Base-by-base conservation (phyloP, 2,113 vertebrate species). In the Lepus americanus region DNA sequence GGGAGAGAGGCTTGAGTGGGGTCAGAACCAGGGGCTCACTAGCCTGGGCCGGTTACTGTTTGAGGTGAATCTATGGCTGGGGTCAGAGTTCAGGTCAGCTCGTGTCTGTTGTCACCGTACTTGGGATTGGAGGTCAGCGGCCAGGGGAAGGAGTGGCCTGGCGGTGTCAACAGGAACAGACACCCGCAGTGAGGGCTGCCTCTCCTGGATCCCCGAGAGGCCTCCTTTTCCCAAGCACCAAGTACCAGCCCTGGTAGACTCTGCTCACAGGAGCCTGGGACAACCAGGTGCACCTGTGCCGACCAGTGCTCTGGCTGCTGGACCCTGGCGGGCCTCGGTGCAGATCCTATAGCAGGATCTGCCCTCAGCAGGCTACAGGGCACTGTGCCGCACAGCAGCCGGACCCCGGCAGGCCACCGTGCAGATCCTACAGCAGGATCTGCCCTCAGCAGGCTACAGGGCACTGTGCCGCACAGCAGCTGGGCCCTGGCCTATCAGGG, bases 241-340 rank as follows among this genome's bases (percentile, higher is more conserved):
- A 73, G 67, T 72, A 16, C 78, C 53, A n/a, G 36, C 33, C 61
- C 55, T 59, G 55, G 31, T 13, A 3, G 25, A 33, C 49, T 53
- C 23, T 81, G 55, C 29, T 66, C 7, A 1, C 11, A 4, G 31
- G 73, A 36, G 36, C 27, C 16, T 44, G 0, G 0, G 2, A 17
- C 66, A 20, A 4, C 25, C 14, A 39, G 66, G 27, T 31, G 6
- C 16, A 5, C 0, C 20, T 23, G 23, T 9, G 12, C 23, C 1
- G 1, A 6, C 13, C 33, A 25, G 69, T 3, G 5, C 61, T 69
- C 0, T 31, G 1, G 0, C 2, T 2, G 29, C 33, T 8, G 0
- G 5, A 5, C n/a, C 36, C 44, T 25, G 29, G 69, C 63, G 63
- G 83, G 55, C 55, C 78, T 9, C 0, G 0, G 5, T 1, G 9